These are phyloP conservation scores for Sarcophaga subvicina DNA, from an alignment of 2,888 invertebrate genomes.

Conservation along the genomic window DNA sequence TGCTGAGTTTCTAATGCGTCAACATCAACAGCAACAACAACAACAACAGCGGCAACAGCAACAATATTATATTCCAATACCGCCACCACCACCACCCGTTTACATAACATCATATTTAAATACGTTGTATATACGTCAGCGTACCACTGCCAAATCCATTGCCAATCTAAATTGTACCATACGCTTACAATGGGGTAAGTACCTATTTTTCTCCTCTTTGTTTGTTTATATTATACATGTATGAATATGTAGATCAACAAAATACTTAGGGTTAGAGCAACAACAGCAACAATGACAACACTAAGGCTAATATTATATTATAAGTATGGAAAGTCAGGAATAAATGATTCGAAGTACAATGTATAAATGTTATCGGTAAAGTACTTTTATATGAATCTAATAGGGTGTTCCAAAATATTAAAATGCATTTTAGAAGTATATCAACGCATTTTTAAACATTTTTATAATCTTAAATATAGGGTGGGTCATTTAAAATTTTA, in stretches of 20 bases:
- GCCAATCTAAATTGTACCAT: constrained; percentile 86
- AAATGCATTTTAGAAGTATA: no score
- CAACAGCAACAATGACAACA: constrained; percentile 12
- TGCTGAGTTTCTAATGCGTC: constrained; percentile 60
- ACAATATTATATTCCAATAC: constrained; percentile 81
- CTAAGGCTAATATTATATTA: constrained; percentile 11
- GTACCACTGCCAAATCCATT: constrained; percentile 77
- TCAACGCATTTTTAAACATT: background rate
- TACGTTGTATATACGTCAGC: constrained; percentile 85
- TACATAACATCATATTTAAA: constrained; percentile 88
- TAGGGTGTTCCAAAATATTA: background rate
- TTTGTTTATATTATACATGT: background rate
- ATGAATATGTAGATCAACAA: background rate
- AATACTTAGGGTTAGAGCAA: background rate
- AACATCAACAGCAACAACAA: constrained; percentile 78
- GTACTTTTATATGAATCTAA: background rate
- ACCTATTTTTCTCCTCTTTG: constrained; percentile 27
- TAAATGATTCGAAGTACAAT: constrained; percentile 43
- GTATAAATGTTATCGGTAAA: constrained; percentile 13
- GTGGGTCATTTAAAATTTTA: background rate
- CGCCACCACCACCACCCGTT: constrained; percentile 81
- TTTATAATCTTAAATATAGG: background rate
- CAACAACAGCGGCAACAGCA: constrained; percentile 78
- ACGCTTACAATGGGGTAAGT: constrained; percentile 84
- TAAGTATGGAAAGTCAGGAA: background rate